These are phyloP conservation scores for Macrocentrus cingulum DNA, from an alignment of 1,140 invertebrate species.

Conservation along the genomic window DNA sequence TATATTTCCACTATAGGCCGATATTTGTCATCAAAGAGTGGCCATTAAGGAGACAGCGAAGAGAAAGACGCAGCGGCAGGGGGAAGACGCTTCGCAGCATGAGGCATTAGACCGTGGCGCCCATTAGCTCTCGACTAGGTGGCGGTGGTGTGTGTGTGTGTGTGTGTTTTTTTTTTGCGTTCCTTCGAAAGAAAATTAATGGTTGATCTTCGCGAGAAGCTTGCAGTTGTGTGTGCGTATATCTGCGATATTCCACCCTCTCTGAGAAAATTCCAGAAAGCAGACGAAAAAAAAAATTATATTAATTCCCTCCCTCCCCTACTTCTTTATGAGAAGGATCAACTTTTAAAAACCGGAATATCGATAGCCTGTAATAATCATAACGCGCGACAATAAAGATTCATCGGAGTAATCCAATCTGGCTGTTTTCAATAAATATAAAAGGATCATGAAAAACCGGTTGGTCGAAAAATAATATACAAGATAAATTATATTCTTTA, in stretches of 20 bases:
- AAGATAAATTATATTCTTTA: too few relatives aligned
- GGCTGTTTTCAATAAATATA: conserved; percentile 26
- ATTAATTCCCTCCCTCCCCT: too few relatives aligned
- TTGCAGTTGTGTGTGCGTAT: background rate
- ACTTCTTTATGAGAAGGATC: background rate
- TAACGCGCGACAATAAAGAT: conserved; percentile 19
- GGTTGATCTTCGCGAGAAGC: conserved; percentile 39
- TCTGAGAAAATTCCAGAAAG: background rate
- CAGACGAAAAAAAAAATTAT: background rate
- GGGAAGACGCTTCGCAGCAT: conserved; percentile 1
- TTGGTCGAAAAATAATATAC: too few relatives aligned
- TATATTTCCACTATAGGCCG: conserved; percentile 54
- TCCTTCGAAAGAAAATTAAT: conserved; percentile 55
- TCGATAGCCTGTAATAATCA: background rate
- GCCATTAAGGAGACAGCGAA: conserved; percentile 53
- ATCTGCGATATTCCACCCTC: background rate
- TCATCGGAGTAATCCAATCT: conserved; percentile 23
- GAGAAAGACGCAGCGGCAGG: conserved; percentile 11
- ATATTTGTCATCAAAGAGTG: conserved; percentile 61
- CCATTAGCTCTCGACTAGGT: conserved; percentile 45
- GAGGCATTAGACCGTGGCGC: conserved; percentile 57
- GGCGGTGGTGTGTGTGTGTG: conserved; percentile 22
- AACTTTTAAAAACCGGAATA: background rate
- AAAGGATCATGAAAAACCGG: conserved; percentile 24
- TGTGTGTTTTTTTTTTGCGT: conserved; percentile 46